A percentile compares a stretch with the other conserved stretches of the same genome.
Evolutionary conservation across 2,888 invertebrate species (phyloP).

Genomic region (Leuctra nigra): DNA sequence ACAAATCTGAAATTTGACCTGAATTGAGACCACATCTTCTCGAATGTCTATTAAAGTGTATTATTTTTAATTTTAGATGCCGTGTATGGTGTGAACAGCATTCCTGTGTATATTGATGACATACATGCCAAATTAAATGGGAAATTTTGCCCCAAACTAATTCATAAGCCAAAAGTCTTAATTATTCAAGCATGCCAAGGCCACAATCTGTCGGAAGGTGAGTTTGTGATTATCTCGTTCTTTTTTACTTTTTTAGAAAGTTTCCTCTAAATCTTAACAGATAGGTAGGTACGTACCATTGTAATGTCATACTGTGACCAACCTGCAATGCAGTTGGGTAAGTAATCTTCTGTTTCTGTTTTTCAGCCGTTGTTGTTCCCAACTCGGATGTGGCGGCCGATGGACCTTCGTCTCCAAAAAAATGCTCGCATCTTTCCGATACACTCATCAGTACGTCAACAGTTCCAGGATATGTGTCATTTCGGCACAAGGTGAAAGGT

Average conservation of each 20-base stretch:
- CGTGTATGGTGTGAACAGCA: slow-evolving; percentile 41
- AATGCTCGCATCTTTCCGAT: slow-evolving; percentile 15
- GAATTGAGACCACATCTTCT: too few species aligned
- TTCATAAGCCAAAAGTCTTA: slow-evolving; percentile 48
- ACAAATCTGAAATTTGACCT: too few species aligned
- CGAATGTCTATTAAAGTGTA: too few species aligned
- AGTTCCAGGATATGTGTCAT: slow-evolving; percentile 26
- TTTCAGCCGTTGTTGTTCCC: too few species aligned
- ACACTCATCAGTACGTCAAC: slow-evolving; percentile 23
- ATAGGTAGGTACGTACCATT: too few species aligned
- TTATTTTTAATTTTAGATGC: background rate
- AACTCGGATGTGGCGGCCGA: too few species aligned
- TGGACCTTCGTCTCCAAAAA: too few species aligned
- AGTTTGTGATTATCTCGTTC: background rate
- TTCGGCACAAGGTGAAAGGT: slow-evolving; percentile 24
- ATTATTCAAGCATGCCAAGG: slow-evolving; percentile 55
- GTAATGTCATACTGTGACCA: too few species aligned
- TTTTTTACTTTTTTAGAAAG: background rate
- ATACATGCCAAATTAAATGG: slow-evolving; percentile 44
- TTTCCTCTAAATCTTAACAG: too few species aligned
- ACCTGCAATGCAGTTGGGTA: too few species aligned
- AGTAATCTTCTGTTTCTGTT: too few species aligned
- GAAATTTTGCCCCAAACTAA: slow-evolving; percentile 35
- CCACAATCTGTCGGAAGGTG: background rate
- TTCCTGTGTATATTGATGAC: slow-evolving; percentile 40